Conservation (phyloP, 1,140 invertebrate genomes). For the Octopus bimaculoides region DNA sequence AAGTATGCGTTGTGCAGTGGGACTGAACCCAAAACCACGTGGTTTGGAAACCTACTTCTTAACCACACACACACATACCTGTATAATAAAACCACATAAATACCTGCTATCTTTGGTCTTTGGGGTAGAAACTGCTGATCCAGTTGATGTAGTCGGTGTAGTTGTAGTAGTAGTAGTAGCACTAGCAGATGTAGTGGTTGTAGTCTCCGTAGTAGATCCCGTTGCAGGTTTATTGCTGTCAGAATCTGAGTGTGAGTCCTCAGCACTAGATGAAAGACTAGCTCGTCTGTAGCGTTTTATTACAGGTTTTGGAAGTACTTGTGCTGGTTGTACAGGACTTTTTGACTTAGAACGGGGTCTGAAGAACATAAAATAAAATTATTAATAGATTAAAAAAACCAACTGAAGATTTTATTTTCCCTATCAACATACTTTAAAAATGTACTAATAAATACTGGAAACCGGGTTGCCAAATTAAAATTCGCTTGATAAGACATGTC, state of each 20-base stretch:
- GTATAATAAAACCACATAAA: not conserved
- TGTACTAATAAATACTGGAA: not conserved
- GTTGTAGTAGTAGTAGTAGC: not conserved
- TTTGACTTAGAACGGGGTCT: constrained; percentile 25
- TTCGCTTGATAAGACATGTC: too few species aligned
- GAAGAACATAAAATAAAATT: not conserved
- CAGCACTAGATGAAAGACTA: constrained; percentile 40
- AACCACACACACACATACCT: too few species aligned
- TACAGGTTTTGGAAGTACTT: constrained; percentile 21
- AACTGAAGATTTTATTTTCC: not conserved
- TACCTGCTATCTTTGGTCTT: constrained; percentile 5
- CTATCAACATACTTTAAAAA: not conserved
- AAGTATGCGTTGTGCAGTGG: too few species aligned
- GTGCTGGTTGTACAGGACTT: constrained; percentile 23
- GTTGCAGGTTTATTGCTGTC: not conserved
- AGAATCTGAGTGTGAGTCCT: constrained; percentile 3
- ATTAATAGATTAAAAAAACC: not conserved
- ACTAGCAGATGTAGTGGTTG: not conserved
- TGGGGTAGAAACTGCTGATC: not conserved
- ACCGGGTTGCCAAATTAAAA: too few species aligned
- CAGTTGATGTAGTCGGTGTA: not conserved
- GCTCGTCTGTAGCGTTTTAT: constrained; percentile 51
- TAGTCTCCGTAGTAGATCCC: not conserved
- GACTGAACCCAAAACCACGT: too few species aligned
- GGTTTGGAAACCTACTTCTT: too few species aligned